Percentiles rank a stretch among this genome's conserved stretches.
Conservation (phyloP, 2,888 invertebrate species). For the Eupithecia inturbata region DNA sequence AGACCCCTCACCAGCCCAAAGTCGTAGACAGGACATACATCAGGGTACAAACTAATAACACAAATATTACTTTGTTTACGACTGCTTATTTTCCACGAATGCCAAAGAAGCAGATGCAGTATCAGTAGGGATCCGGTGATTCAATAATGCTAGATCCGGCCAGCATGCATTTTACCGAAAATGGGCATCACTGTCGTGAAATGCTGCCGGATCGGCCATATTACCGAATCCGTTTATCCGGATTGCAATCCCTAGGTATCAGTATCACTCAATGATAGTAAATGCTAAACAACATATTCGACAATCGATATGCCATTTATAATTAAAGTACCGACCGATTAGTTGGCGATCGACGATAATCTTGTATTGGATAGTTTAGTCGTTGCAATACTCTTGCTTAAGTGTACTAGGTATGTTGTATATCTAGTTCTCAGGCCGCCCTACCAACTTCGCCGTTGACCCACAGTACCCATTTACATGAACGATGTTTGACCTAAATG, state of each 20-base stretch:
- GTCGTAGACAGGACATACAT: conserved; percentile 1
- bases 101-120: too few relatives aligned
- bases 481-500: conserved; percentile 49
- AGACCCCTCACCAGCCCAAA: neutral
- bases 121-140: too few relatives aligned
- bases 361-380: conserved; percentile 1
- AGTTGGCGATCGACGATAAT: neutral
- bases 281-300: neutral
- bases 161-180: too few relatives aligned
- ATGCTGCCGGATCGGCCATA: too few relatives aligned
- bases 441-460: conserved; percentile 34
- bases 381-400: neutral
- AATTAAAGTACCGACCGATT: neutral
- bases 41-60: neutral
- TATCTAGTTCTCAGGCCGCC: neutral
- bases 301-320: neutral
- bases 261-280: neutral
- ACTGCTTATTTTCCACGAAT: neutral
- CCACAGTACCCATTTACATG: conserved; percentile 40
- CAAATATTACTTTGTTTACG: neutral
- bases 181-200: too few relatives aligned
- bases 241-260: too few relatives aligned
- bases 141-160: too few relatives aligned
- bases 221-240: too few relatives aligned
- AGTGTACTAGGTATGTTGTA: neutral